Evolutionary conservation across 2,888 invertebrate genomes (phyloP).

Genomic region (Caenorhabditis angaria): DNA sequence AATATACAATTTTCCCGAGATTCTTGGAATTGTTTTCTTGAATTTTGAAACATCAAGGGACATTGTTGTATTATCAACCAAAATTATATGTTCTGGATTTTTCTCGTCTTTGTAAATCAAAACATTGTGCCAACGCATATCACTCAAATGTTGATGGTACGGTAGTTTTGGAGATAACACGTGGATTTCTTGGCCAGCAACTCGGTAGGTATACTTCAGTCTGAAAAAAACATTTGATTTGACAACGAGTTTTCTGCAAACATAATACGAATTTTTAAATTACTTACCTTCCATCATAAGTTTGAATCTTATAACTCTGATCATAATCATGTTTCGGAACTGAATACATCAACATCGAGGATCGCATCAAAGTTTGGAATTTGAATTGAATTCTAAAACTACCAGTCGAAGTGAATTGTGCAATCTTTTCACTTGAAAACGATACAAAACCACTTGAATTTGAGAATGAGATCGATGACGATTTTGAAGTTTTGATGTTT

Average conservation of each 20-base stretch:
- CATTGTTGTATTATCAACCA: slow-evolving; percentile 60
- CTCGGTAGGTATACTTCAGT: slow-evolving; percentile 52
- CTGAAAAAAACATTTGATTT: slow-evolving; percentile 34
- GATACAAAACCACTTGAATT: slow-evolving; percentile 55
- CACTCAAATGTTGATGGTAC: slow-evolving; percentile 53
- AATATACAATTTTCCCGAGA: slow-evolving; percentile 42
- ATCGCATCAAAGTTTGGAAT: slow-evolving; percentile 63
- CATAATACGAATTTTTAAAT: not conserved
- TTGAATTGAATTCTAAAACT: slow-evolving; percentile 64
- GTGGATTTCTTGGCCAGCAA: slow-evolving; percentile 38
- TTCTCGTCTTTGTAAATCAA: slow-evolving; percentile 54
- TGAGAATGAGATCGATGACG: slow-evolving; percentile 52
- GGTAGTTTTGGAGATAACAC: slow-evolving; percentile 49
- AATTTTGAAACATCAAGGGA: slow-evolving; percentile 32
- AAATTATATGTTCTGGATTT: slow-evolving; percentile 49
- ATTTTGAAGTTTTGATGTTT: slow-evolving; percentile 49
- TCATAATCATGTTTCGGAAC: slow-evolving; percentile 43
- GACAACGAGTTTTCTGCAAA: not conserved
- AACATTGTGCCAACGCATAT: slow-evolving; percentile 63
- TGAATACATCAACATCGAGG: slow-evolving; percentile 52
- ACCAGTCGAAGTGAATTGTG: slow-evolving; percentile 37
- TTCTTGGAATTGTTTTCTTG: slow-evolving; percentile 16
- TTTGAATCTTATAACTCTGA: slow-evolving; percentile 45
- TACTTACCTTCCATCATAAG: slow-evolving; percentile 50
- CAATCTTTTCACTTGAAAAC: slow-evolving; percentile 46